phyloP scores from a whole-genome alignment of 2,113 vertebrate genomes.

The Eolophus roseicapilla region DNA sequence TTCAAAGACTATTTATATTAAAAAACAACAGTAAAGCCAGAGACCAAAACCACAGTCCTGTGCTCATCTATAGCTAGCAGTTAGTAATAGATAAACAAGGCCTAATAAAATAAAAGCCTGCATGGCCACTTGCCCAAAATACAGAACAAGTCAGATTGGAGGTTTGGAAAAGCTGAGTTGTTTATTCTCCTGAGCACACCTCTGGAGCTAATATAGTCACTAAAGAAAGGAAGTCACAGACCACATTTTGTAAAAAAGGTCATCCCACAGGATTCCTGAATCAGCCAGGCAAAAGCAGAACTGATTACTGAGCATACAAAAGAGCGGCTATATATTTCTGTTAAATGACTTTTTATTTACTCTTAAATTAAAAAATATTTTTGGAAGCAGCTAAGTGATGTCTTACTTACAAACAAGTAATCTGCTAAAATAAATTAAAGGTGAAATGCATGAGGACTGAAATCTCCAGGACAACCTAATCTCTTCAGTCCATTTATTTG shows the following conservation, averaged over 20 bases:
- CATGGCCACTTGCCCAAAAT: not conserved
- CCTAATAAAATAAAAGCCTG: slow-evolving; percentile 25
- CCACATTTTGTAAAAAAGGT: not conserved
- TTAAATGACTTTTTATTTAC: not conserved
- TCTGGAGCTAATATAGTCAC: not conserved
- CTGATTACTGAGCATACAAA: not conserved
- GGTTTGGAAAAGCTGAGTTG: not conserved
- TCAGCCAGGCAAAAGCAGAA: not conserved
- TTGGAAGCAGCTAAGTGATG: not conserved
- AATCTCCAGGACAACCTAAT: not conserved
- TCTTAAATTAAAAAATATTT: not conserved
- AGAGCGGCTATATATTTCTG: not conserved
- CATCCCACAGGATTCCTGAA: not conserved
- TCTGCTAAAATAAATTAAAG: not conserved
- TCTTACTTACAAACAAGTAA: not conserved
- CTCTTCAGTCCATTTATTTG: not conserved
- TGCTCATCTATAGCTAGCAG: slow-evolving; percentile 12
- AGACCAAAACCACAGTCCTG: slow-evolving; percentile 31
- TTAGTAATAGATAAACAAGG: slow-evolving; percentile 37
- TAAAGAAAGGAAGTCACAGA: not conserved
- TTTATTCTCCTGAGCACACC: slow-evolving; percentile 18
- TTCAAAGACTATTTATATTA: slow-evolving; percentile 48
- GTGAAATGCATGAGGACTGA: not conserved
- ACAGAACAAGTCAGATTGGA: not conserved
- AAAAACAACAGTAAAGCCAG: slow-evolving; percentile 42